Evolutionary conservation across 2,888 invertebrate species (phyloP).

Genomic region (Clitarchus hookeri): DNA sequence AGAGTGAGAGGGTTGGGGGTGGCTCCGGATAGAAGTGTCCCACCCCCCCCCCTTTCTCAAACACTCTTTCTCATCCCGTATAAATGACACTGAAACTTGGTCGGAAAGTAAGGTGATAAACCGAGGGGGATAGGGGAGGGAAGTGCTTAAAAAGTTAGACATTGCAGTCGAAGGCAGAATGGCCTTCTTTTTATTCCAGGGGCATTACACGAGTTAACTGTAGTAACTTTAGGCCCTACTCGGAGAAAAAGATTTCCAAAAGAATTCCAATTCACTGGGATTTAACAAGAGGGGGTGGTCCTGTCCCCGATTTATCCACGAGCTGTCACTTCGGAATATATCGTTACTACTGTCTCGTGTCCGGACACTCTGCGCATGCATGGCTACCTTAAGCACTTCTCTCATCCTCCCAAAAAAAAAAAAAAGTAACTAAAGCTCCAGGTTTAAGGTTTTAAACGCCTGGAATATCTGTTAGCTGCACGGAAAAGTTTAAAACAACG

Average conservation of each 20-base stretch:
- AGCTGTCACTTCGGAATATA: not conserved
- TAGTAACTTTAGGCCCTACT: not conserved
- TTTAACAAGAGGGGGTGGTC: not conserved
- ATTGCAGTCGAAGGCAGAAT: not conserved
- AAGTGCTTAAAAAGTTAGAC: constrained; percentile 5
- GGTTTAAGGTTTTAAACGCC: no score
- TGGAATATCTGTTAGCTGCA: no score
- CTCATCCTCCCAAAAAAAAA: no score
- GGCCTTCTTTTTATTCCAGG: not conserved
- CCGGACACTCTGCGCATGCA: not conserved
- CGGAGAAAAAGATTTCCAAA: not conserved
- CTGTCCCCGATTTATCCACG: not conserved
- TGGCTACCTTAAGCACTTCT: no score
- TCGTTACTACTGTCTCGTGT: not conserved
- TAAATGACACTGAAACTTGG: not conserved
- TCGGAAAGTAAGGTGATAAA: not conserved
- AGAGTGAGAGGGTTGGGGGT: no score
- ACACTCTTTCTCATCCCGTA: not conserved
- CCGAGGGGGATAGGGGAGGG: not conserved
- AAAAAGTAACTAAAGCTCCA: no score
- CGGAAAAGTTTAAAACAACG: no score
- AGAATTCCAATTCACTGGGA: not conserved
- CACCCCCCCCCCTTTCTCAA: not conserved
- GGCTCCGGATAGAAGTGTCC: not conserved
- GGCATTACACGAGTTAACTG: not conserved